A percentile compares a stretch with the other conserved stretches of the same genome.
Evolutionary conservation across 2,888 invertebrate genomes (phyloP).

Genomic region (Koerneria pararmatus): DNA sequence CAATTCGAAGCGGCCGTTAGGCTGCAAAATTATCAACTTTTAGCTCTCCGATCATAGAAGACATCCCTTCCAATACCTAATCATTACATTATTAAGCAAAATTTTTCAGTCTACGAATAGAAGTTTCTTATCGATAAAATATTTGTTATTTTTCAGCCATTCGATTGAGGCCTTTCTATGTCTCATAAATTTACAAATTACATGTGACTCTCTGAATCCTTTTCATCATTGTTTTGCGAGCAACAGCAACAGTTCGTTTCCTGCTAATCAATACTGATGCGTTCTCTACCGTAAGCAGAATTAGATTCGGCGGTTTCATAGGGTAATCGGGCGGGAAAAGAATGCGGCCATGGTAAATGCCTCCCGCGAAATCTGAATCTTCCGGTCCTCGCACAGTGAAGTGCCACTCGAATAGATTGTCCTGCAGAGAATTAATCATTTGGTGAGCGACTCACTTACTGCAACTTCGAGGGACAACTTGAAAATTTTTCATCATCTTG

Average conservation of each 20-base stretch:
- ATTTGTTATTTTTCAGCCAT: too few species aligned
- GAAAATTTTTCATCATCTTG: too few species aligned
- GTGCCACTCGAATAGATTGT: slow-evolving; percentile 95
- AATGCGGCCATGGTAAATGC: slow-evolving; percentile 87
- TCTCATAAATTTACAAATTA: too few species aligned
- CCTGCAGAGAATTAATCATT: slow-evolving; percentile 61
- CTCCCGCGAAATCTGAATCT: slow-evolving; percentile 79
- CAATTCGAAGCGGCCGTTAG: slow-evolving; percentile 86
- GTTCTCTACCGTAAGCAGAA: slow-evolving; percentile 74
- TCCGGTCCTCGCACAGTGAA: slow-evolving; percentile 87
- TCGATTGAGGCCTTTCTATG: too few species aligned
- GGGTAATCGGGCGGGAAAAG: slow-evolving; percentile 87
- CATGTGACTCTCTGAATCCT: too few species aligned
- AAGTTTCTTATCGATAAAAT: too few species aligned
- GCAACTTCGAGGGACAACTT: not conserved
- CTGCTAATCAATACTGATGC: too few species aligned
- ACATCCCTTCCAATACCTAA: too few species aligned
- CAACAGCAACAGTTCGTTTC: too few species aligned
- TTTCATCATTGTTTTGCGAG: too few species aligned
- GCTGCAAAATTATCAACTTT: slow-evolving; percentile 64
- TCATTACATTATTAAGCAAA: too few species aligned
- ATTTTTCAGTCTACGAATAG: too few species aligned
- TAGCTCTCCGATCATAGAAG: not conserved
- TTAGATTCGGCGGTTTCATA: slow-evolving; percentile 93
- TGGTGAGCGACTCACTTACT: not conserved